Evolutionary conservation across 2,113 vertebrate genomes (phyloP).

Genomic region (Elephas maximus): DNA sequence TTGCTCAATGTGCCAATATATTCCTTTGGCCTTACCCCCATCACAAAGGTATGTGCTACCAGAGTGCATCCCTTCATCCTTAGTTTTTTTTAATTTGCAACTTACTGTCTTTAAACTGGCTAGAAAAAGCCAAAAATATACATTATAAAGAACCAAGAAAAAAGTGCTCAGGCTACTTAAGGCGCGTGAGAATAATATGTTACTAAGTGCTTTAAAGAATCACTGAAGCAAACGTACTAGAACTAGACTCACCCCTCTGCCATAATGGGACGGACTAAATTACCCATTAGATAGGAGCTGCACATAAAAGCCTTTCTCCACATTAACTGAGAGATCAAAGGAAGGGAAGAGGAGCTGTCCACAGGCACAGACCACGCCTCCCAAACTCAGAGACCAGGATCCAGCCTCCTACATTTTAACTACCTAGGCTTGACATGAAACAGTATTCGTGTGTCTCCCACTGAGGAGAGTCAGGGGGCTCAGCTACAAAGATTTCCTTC

Average conservation of each 20-base stretch:
- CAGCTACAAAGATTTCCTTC: constrained; percentile 88
- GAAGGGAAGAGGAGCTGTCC: constrained; percentile 85
- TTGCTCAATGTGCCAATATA: neutral
- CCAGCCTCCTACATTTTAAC: constrained; percentile 89
- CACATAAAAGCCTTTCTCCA: constrained; percentile 88
- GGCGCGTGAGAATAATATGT: constrained; percentile 69
- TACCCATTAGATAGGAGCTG: constrained; percentile 86
- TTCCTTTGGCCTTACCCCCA: neutral
- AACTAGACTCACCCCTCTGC: constrained; percentile 85
- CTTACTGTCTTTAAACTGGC: neutral
- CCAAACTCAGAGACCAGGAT: constrained; percentile 87
- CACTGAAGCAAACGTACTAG: constrained; percentile 85
- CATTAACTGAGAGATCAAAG: constrained; percentile 90
- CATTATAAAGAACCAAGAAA: constrained; percentile 67
- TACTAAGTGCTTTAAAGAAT: constrained; percentile 83
- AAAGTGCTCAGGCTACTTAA: constrained; percentile 27
- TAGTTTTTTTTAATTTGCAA: neutral
- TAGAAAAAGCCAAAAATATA: constrained; percentile 58
- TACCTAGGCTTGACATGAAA: constrained; percentile 89
- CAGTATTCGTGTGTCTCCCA: constrained; percentile 83
- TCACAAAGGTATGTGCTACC: neutral
- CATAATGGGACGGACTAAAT: constrained; percentile 87
- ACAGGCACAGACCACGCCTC: constrained; percentile 88
- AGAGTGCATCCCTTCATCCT: neutral
- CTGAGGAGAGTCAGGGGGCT: constrained; percentile 86